Conservation (phyloP, 2,888 invertebrate genomes). For the Protophormia terraenovae region DNA sequence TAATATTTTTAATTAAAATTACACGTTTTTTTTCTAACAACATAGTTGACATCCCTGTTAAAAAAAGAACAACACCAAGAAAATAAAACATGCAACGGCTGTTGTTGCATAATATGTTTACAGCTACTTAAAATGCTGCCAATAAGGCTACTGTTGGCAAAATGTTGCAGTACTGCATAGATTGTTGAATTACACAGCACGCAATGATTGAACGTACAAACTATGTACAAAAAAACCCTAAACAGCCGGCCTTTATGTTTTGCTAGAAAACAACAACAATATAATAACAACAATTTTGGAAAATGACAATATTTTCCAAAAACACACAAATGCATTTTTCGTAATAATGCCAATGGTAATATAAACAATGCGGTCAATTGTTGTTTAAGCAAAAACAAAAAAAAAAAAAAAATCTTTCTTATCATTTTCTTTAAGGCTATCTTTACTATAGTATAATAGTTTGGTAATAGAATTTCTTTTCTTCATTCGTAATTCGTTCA, state of each 20-base stretch:
- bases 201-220: constrained; percentile 41
- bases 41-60: constrained; percentile 5
- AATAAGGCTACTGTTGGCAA: constrained; percentile 66
- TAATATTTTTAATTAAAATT: not conserved
- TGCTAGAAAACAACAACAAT: not conserved
- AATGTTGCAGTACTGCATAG: constrained; percentile 32
- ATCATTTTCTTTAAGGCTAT: constrained; percentile 18
- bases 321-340: constrained; percentile 68
- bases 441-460: not conserved
- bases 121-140: constrained; percentile 69
- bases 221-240: not conserved
- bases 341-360: constrained; percentile 70
- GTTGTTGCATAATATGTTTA: constrained; percentile 73
- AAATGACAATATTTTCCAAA: constrained; percentile 60
- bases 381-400: constrained; percentile 26
- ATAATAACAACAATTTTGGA: constrained; percentile 8
- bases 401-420: constrained; percentile 49
- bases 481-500: constrained; percentile 32
- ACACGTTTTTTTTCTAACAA: not conserved
- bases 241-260: constrained; percentile 45
- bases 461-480: constrained; percentile 29
- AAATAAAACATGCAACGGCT: constrained; percentile 50
- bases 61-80: constrained; percentile 59
- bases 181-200: constrained; percentile 34
- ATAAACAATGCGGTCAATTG: constrained; percentile 71